Evolutionary conservation across 2,113 vertebrate species (phyloP), one percentile per base, ranked within the genome.

Genomic region (Sander vitreus): DNA sequence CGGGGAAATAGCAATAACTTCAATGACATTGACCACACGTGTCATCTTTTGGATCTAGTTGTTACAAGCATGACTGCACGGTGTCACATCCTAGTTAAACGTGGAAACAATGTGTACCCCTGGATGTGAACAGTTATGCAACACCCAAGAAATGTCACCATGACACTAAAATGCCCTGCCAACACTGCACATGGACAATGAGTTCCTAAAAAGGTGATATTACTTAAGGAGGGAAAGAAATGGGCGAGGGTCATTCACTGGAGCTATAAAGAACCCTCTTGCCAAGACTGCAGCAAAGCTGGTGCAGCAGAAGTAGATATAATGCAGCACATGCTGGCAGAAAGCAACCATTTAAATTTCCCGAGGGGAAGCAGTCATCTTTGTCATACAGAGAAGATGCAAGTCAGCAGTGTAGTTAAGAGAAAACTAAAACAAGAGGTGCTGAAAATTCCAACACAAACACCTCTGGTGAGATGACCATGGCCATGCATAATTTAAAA

Each of bases 211-310:
- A 86, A 83, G 73, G 73, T 2, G 5, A 78, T 43, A 62, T 21
- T 57, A 63, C 2, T 74, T 23, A 12, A 19, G 39, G 43, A 67
- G 71, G n/a, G 55, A 67, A 63, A 21, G 27, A 7, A 23, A 13
- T 18, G 18, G 23, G 33, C 50, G 15, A 57, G 71, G 13, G 70
- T 67, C 21, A 16, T 72, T 55, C 30, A 69, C 39, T 59, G 23
- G 25, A 73, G 69, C 67, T 83, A 39, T 67, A 63, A 80, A 12
- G 48, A 30, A 79, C 6, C 5, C 50, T 80, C 58, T 65, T 91
- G 92, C 91, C 91, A 93, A 91, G 85, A 89, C 92, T 94, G 92
- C 93, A 91, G 92, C 63, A 89, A 73, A 86, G 83, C 57, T 64
- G 60, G 64, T 86, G 88, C 84, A 86, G 85, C 65, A 76, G 65